Evolutionary conservation across 1,140 invertebrate species (phyloP), one percentile per base, ranked within the genome.

Genomic region (Drosophila athabasca): DNA sequence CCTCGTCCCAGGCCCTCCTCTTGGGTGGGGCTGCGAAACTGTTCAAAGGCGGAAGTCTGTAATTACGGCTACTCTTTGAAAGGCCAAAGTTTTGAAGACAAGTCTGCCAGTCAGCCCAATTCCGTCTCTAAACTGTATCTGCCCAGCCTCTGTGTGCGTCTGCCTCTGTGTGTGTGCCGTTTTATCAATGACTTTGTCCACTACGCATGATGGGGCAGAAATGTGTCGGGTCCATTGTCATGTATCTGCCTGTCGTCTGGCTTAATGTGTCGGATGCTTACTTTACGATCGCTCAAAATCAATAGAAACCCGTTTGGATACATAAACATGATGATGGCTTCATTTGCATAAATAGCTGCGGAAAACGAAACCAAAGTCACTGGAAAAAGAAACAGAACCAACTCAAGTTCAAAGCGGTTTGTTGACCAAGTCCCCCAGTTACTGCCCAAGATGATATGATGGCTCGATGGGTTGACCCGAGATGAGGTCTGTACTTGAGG

Each of bases 1-100:
- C 29, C 13, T 52, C 58, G 71, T 29, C 9, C 7, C 50, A 49
- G 50, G 31, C 57, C 45, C 26, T 61, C 52, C 35, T 19, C 11
- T 41, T 64, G 73, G 81, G 51, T 52, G 64, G 55, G 58, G 62
- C 57, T 55, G 60, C 29, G 60, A 64, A 55, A 64, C 67, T 66
- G 68, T 75, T 61, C 62, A 68, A 67, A 74, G 66, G 59, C 78
- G 78, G 78, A 87, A 88, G 83, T 83, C 83, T 87, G 83, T 87
- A 87, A 87, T 87, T 87, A 88, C 31, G 79, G 68, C 61, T 65
- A 60, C 45, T 48, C 72, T 76, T 79, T 79, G 67, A 84, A 83
- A 73, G 67, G 62, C 70, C 65, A 82, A 69, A 82, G 54, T 75
- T 83, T 58, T 54, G 41, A 6, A 65, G 66, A 57, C 61, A n/a